Base-by-base conservation (phyloP, 2,888 invertebrate species). In the Junonia oenone region DNA sequence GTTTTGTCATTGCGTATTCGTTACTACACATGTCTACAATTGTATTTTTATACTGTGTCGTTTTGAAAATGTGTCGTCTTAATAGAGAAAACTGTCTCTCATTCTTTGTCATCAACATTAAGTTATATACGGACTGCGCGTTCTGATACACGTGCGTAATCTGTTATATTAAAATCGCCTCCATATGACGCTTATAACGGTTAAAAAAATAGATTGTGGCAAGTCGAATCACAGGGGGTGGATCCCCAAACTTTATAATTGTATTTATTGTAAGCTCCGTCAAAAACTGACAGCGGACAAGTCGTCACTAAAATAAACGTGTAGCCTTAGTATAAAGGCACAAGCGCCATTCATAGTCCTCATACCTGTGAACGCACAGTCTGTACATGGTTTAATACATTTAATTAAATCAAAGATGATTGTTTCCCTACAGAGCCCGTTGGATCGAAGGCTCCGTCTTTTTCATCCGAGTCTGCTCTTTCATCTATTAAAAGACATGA, bases 401-500 rank as follows among this genome's bases (percentile, higher is more conserved):
- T 33, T n/a, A n/a, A 9, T 22, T 56, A 51, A 57, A 37, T 40
- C n/a, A 29, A 29, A 45, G 29, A 37, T 49, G 17, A 64, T 68
- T 63, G 60, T 76, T 75, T 68, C 80, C n/a, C 72, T 76, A 65
- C 89, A 94, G 94, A 94, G 77, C 94, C 94, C 11, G 92, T 94
- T 65, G 93, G 93, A 70, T 91, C 92, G 47, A 93, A 93, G 77
- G 92, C 93, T 69, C 94, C 94, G 45, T 91, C 92, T 58, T 93
- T 94, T 78, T 92, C 93, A 13, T 92, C 93, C 63, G 94, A 94
- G 64, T 93, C 92, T 8, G 93, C 92, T 68, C 83, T 90, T 62
- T 93, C 92, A 66, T 92, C 93, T 45, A 91, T 93, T 75, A 90
- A 91, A 63, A 90, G 92, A 63, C 81, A 84, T 40, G 80, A 91